A percentile compares a stretch with the other conserved stretches of the same genome.
phyloP scores from a whole-genome alignment of 2,888 invertebrate species.

The Tetragonula carbonaria region DNA sequence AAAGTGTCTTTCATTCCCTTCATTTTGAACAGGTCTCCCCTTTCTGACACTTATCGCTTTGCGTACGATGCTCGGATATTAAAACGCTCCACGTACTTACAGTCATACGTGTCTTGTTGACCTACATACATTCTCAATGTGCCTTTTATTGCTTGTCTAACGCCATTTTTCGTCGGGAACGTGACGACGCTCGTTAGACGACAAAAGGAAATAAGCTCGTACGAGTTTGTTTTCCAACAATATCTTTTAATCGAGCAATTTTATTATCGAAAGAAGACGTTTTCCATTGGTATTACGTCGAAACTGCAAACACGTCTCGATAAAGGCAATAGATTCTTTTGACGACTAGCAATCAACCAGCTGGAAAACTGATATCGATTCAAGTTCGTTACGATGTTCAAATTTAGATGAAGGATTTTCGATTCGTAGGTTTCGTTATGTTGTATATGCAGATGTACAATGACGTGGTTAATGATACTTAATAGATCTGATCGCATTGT shows the following conservation, averaged over 20 bases:
- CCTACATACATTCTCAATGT: conserved; percentile 65
- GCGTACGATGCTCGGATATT: conserved; percentile 26
- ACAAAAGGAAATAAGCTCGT: background rate
- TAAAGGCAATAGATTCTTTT: background rate
- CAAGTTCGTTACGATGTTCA: background rate
- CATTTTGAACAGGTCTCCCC: background rate
- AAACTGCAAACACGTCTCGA: background rate
- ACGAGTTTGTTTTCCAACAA: background rate
- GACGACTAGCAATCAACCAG: background rate
- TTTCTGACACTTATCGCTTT: conserved; percentile 30
- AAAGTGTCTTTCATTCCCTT: background rate
- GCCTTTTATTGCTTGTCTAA: conserved; percentile 64
- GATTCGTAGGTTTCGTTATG: background rate
- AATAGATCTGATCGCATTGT: background rate
- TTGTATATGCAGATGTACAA: background rate
- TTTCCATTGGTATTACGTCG: background rate
- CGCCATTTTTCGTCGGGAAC: conserved; percentile 49
- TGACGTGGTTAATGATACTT: background rate
- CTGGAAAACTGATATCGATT: background rate
- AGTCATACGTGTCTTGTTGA: conserved; percentile 28
- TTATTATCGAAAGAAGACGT: background rate
- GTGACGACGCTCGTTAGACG: too few relatives aligned
- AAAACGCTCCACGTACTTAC: conserved; percentile 4
- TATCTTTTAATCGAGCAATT: background rate
- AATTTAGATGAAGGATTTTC: conserved; percentile 5